These are phyloP conservation scores for Caenorhabditis elegans DNA, from an alignment of 1,140 invertebrate species.

Conservation along the genomic window DNA sequence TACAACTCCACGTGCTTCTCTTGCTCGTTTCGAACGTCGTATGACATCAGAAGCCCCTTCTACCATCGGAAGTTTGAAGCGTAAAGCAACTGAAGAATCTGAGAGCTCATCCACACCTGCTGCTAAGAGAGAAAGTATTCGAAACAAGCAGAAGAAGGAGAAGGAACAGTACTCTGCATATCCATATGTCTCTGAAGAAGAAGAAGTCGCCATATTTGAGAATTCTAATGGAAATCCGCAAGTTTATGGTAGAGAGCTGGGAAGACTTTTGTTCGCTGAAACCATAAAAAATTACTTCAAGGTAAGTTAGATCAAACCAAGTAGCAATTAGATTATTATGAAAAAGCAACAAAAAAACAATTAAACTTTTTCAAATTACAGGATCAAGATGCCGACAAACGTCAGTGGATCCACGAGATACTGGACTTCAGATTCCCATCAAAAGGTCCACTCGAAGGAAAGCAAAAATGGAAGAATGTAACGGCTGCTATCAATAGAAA, in stretches of 20 bases:
- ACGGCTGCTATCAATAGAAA: slow-evolving; percentile 33
- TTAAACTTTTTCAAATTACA: background rate
- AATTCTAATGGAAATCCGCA: slow-evolving; percentile 13
- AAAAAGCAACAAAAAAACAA: too few species aligned
- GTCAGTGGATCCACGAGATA: slow-evolving; percentile 34
- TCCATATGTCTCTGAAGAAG: slow-evolving; percentile 24
- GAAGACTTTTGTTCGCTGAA: background rate
- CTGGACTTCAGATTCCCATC: slow-evolving; percentile 39
- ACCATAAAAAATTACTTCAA: slow-evolving; percentile 35
- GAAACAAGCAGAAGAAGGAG: slow-evolving; percentile 21
- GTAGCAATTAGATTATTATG: too few species aligned
- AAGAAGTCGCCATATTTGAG: slow-evolving; percentile 29
- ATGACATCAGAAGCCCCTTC: background rate
- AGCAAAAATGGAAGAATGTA: slow-evolving; percentile 42
- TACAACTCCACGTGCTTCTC: background rate
- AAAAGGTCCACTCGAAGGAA: background rate
- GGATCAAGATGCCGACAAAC: slow-evolving; percentile 36
- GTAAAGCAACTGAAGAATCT: background rate
- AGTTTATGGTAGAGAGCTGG: slow-evolving; percentile 15
- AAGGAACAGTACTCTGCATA: slow-evolving; percentile 26
- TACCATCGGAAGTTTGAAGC: background rate
- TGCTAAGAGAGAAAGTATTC: background rate
- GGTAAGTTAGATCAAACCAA: too few species aligned
- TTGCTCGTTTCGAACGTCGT: background rate
- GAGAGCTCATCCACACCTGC: background rate